These are phyloP conservation scores for Leptothorax acervorum DNA, from an alignment of 2,888 invertebrate genomes.

Conservation along the genomic window DNA sequence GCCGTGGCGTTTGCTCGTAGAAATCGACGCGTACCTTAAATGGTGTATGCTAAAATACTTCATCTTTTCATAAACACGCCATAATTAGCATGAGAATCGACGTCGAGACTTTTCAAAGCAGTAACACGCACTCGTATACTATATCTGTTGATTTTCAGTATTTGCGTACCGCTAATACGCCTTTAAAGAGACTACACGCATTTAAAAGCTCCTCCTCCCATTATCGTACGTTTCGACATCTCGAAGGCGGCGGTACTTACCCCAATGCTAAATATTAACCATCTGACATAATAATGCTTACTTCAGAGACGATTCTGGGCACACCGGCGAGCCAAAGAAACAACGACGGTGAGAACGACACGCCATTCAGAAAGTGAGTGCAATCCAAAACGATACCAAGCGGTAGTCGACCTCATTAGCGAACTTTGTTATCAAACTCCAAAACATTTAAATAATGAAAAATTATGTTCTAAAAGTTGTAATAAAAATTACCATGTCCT, in stretches of 20 bases:
- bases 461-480: background rate
- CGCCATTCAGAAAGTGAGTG: slow-evolving; percentile 88
- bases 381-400: background rate
- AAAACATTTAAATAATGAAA: background rate
- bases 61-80: background rate
- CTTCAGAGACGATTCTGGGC: slow-evolving; percentile 66
- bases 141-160: slow-evolving; percentile 1
- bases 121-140: background rate
- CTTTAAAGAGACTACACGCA: background rate
- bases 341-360: slow-evolving; percentile 75
- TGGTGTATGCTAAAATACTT: slow-evolving; percentile 16
- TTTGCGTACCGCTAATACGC: slow-evolving; percentile 2
- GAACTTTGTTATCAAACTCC: background rate
- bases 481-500: background rate
- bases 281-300: background rate
- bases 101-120: background rate
- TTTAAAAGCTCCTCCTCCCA: background rate
- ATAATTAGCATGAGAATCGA: slow-evolving; percentile 49
- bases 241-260: background rate
- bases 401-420: background rate
- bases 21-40: slow-evolving; percentile 8
- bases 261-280: slow-evolving; percentile 8
- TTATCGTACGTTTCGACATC: background rate
- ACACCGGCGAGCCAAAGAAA: slow-evolving; percentile 23
- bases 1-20: background rate